Evolutionary conservation across 2,888 invertebrate species (phyloP).

Genomic region (Brenthis ino): DNA sequence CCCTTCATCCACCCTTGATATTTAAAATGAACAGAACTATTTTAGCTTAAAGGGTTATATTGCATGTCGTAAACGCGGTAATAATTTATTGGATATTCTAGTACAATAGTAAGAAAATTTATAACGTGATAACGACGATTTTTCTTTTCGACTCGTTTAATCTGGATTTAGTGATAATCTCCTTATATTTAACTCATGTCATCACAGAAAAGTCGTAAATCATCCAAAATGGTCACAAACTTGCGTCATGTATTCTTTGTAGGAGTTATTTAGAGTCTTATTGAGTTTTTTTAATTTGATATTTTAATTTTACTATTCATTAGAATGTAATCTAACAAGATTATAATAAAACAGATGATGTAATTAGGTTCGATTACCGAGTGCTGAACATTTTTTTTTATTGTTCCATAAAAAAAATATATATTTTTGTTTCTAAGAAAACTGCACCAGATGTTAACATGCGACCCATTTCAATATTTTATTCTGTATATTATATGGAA

Average conservation of each 20-base stretch:
- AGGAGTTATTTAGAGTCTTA: background rate
- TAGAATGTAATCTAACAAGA: too few relatives aligned
- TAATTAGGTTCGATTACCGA: too few relatives aligned
- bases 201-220: slow-evolving; percentile 37
- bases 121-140: slow-evolving; percentile 74
- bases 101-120: slow-evolving; percentile 72
- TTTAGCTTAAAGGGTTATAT: slow-evolving; percentile 40
- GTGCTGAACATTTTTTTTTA: too few relatives aligned
- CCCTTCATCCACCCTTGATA: slow-evolving; percentile 34
- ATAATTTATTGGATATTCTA: slow-evolving; percentile 77
- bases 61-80: slow-evolving; percentile 55
- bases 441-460: background rate
- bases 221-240: slow-evolving; percentile 14
- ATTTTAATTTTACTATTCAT: background rate
- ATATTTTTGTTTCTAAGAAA: background rate
- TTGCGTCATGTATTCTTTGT: background rate
- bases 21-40: slow-evolving; percentile 40
- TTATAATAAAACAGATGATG: too few relatives aligned
- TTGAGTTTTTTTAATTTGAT: background rate
- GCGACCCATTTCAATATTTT: background rate
- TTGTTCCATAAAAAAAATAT: too few relatives aligned
- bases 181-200: slow-evolving; percentile 38
- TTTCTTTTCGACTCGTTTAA: slow-evolving; percentile 59
- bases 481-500: slow-evolving; percentile 24
- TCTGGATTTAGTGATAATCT: slow-evolving; percentile 57